Evolutionary conservation across 1,140 invertebrate genomes (phyloP).

Genomic region (Drosophila triauraria): DNA sequence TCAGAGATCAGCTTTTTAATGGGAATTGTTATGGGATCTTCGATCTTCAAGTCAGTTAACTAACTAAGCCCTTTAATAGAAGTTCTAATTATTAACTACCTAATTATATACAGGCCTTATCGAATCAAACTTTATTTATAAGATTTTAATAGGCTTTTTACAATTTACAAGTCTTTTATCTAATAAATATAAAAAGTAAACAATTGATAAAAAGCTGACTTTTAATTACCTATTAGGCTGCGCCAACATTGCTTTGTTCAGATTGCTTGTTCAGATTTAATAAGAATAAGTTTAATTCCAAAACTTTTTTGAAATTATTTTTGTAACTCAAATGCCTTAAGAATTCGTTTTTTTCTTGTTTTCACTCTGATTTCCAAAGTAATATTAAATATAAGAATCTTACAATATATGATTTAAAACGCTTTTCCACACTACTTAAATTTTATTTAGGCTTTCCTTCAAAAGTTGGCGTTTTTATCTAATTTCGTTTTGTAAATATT

Average conservation of each 20-base stretch:
- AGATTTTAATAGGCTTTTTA: not conserved
- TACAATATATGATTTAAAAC: too few relatives aligned
- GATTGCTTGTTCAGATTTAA: not conserved
- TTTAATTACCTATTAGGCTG: too few relatives aligned
- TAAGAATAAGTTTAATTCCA: not conserved
- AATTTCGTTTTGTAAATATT: not conserved
- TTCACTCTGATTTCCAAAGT: not conserved
- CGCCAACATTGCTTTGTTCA: not conserved
- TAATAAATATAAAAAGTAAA: too few relatives aligned
- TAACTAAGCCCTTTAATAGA: not conserved
- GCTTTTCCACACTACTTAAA: too few relatives aligned
- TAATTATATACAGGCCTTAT: too few relatives aligned
- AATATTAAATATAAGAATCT: not conserved
- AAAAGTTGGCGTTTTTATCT: not conserved
- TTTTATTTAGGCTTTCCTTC: not conserved
- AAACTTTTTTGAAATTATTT: not conserved
- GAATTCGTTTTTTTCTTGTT: not conserved
- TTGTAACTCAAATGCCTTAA: not conserved
- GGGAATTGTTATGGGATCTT: not conserved
- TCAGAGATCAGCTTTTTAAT: constrained; percentile 10
- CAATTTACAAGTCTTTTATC: not conserved
- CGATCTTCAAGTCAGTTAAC: not conserved
- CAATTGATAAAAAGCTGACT: not conserved
- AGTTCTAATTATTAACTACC: not conserved
- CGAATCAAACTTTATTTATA: not conserved